Evolutionary conservation across 1,140 invertebrate genomes (phyloP).

Genomic region (Drosophila carrolli): DNA sequence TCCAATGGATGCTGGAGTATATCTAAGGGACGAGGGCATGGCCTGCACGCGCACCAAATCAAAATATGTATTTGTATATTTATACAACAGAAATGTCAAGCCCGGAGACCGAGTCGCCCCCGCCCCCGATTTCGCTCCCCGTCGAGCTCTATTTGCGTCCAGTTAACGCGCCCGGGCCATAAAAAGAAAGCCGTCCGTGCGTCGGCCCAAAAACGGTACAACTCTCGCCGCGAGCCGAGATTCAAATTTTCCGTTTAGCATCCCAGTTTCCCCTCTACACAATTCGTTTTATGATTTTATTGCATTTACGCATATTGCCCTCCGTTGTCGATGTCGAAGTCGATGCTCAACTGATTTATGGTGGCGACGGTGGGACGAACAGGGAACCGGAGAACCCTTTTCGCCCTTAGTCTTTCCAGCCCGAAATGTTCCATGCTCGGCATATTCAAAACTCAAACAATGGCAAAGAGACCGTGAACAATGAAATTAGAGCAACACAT

Average conservation of each 20-base stretch:
- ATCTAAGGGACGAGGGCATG: constrained; percentile 39
- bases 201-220: constrained; percentile 22
- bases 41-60: constrained; percentile 75
- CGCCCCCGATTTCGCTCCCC: constrained; percentile 21
- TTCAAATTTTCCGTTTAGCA: constrained; percentile 78
- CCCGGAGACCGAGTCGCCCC: constrained; percentile 11
- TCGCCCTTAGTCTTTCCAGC: constrained; percentile 27
- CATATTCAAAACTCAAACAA: constrained; percentile 76
- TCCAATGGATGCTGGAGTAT: constrained; percentile 32
- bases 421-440: constrained; percentile 32
- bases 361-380: constrained; percentile 55
- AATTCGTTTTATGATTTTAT: constrained; percentile 82
- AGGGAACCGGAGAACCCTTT: constrained; percentile 43
- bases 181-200: constrained; percentile 67
- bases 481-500: constrained; percentile 78
- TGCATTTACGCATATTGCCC: constrained; percentile 80
- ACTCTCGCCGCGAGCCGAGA: constrained; percentile 45
- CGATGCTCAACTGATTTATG: constrained; percentile 79
- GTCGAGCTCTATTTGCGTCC: constrained; percentile 77
- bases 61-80: constrained; percentile 72
- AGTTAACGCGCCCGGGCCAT: constrained; percentile 73
- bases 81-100: constrained; percentile 68
- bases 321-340: constrained; percentile 36
- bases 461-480: constrained; percentile 76
- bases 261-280: constrained; percentile 54